A percentile compares a stretch with the other conserved stretches of the same genome.
Conservation (phyloP, 2,888 invertebrate species). For the Cyaniris semiargus region DNA sequence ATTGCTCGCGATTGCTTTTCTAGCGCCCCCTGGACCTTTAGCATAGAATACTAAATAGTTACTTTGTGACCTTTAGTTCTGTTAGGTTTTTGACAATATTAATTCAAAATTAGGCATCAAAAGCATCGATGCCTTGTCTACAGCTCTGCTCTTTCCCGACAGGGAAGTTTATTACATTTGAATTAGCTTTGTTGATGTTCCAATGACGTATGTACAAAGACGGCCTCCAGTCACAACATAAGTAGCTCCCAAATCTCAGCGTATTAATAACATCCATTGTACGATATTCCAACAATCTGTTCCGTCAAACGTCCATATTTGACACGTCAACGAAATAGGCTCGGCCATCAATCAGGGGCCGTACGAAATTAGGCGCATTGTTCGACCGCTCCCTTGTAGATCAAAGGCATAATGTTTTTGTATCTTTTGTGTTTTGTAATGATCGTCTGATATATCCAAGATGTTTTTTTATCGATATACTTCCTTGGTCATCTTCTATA, state of each 20-base stretch:
- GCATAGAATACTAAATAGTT: no score
- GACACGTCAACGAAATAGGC: slow-evolving; percentile 61
- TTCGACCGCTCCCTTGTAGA: slow-evolving; percentile 61
- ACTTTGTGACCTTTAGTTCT: no score
- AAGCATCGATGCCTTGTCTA: no score
- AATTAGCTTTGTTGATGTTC: not conserved
- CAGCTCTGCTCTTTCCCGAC: no score
- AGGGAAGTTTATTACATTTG: not conserved
- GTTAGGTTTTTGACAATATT: no score
- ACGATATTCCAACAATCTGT: slow-evolving; percentile 55
- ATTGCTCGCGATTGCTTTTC: no score
- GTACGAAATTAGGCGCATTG: slow-evolving; percentile 71
- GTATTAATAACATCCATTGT: slow-evolving; percentile 53
- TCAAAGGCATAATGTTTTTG: slow-evolving; percentile 30
- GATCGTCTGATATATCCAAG: slow-evolving; percentile 3
- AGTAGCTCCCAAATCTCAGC: slow-evolving; percentile 36
- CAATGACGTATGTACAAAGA: slow-evolving; percentile 2
- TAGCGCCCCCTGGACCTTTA: no score
- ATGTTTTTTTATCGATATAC: not conserved
- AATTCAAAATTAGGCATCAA: no score
- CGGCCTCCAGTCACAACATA: slow-evolving; percentile 10
- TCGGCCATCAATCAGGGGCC: slow-evolving; percentile 71
- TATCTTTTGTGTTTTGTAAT: slow-evolving; percentile 17
- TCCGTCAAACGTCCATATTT: slow-evolving; percentile 56
- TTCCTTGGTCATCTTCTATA: not conserved